phyloP scores from a whole-genome alignment of 2,113 vertebrate species.

The Pseudorectes ferrugineus region DNA sequence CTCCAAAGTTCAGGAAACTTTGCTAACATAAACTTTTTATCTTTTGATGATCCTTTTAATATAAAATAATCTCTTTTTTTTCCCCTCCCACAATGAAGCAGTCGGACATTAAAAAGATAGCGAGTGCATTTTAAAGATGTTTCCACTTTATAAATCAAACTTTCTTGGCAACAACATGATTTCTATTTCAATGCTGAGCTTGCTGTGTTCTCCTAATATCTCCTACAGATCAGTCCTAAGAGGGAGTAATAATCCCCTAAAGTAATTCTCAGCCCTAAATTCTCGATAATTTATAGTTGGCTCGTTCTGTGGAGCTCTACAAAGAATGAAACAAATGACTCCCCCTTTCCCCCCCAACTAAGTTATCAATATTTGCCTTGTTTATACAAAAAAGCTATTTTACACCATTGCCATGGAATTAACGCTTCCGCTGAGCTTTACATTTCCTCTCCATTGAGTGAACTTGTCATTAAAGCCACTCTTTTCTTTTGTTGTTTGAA shows the following conservation, averaged over 20 bases:
- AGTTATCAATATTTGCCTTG: conserved; percentile 44
- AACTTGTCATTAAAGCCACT: conserved; percentile 46
- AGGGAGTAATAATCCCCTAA: conserved; percentile 62
- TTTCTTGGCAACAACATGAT: conserved; percentile 69
- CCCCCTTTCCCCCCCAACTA: background rate
- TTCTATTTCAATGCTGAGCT: conserved; percentile 42
- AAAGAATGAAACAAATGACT: conserved; percentile 26
- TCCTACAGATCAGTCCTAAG: conserved; percentile 55
- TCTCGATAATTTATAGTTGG: conserved; percentile 62
- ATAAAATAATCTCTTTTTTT: conserved; percentile 57
- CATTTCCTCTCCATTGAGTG: conserved; percentile 39
- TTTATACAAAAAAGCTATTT: conserved; percentile 37
- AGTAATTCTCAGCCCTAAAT: conserved; percentile 61
- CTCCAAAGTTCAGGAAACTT: conserved; percentile 53
- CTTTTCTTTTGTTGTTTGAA: background rate
- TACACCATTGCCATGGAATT: conserved; percentile 46
- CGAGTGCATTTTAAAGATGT: conserved; percentile 78
- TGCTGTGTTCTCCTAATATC: conserved; percentile 50
- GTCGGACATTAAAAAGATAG: conserved; percentile 63
- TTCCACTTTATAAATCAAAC: conserved; percentile 83
- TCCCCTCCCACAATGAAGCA: conserved; percentile 63
- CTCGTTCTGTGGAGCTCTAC: conserved; percentile 20
- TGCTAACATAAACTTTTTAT: conserved; percentile 58
- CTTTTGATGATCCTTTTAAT: conserved; percentile 66
- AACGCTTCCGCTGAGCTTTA: conserved; percentile 44